phyloP scores from a whole-genome alignment of 2,797 vertebrate genomes.

The Limosa lapponica region DNA sequence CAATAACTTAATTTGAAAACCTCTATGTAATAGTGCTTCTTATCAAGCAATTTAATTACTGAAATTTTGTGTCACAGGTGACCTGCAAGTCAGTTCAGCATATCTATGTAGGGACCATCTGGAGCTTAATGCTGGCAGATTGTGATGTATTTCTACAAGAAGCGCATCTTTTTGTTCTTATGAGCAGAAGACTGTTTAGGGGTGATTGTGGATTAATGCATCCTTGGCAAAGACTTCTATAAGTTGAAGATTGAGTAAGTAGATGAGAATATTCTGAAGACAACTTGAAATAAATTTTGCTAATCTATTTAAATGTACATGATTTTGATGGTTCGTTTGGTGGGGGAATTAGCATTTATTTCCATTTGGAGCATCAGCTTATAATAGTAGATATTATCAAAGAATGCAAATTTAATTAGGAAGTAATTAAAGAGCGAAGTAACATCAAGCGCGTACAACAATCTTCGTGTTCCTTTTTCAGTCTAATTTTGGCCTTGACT shows the following conservation, averaged over 20 bases:
- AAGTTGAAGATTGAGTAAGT: neutral
- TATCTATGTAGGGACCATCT: neutral
- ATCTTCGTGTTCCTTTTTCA: conserved; percentile 34
- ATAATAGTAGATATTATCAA: conserved; percentile 38
- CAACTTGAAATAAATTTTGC: conserved; percentile 40
- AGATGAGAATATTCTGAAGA: conserved; percentile 12
- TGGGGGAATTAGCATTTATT: conserved; percentile 46
- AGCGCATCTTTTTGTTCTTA: neutral
- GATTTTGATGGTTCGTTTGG: conserved; percentile 3
- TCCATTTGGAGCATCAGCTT: conserved; percentile 16
- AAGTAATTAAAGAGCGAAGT: conserved; percentile 32
- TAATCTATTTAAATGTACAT: conserved; percentile 28
- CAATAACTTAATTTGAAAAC: neutral
- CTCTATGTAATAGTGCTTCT: neutral
- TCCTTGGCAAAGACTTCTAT: neutral
- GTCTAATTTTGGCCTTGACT: conserved; percentile 9
- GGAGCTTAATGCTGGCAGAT: neutral
- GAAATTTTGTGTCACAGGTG: neutral
- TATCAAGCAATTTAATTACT: neutral
- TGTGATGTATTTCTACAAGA: neutral
- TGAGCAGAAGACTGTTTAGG: neutral
- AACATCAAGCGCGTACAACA: neutral
- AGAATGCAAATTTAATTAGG: conserved; percentile 59
- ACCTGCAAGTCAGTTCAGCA: neutral
- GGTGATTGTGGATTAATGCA: neutral